phyloP scores from a whole-genome alignment of 2,113 vertebrate genomes.

The Phyllopteryx taeniolatus region DNA sequence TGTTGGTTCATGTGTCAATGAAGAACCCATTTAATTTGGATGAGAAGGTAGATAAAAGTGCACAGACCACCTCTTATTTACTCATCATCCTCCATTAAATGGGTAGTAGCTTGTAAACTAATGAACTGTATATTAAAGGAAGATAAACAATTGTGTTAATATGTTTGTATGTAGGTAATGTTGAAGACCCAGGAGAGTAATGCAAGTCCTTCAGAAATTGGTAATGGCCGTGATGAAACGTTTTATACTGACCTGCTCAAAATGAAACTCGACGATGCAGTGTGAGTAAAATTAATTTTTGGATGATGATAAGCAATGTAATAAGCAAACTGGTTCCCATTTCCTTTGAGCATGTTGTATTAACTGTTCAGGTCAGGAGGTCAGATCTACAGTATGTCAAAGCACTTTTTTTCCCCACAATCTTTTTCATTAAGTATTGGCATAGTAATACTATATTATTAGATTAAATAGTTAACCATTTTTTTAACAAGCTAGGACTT shows the following conservation, averaged over 20 bases:
- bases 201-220: conserved; percentile 32
- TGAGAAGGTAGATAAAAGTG: background rate
- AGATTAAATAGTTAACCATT: no score
- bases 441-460: no score
- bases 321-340: background rate
- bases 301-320: background rate
- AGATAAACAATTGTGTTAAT: background rate
- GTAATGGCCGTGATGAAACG: conserved; percentile 73
- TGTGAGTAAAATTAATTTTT: conserved; percentile 65
- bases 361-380: no score
- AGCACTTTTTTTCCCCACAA: no score
- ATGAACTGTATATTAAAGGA: background rate
- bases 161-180: conserved; percentile 38
- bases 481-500: no score
- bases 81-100: background rate
- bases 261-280: conserved; percentile 84
- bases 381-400: no score
- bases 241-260: conserved; percentile 89
- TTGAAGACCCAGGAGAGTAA: conserved; percentile 53
- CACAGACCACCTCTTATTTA: background rate
- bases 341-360: no score
- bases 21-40: no score
- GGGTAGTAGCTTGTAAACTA: background rate
- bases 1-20: no score
- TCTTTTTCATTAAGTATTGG: no score